Conservation (phyloP, 2,888 invertebrate species). For the Aquatica leii region DNA sequence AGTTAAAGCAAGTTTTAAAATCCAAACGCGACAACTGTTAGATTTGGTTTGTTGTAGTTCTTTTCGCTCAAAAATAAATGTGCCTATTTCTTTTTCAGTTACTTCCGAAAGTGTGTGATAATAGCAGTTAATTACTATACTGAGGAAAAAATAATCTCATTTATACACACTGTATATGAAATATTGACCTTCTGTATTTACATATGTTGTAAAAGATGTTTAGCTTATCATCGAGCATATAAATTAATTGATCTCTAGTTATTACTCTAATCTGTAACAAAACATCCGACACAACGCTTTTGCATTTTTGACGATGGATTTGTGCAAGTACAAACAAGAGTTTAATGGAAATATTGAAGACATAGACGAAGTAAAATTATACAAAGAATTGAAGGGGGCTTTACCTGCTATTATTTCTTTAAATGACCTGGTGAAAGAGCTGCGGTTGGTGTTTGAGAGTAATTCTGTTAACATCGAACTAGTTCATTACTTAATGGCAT, state of each 20-base stretch:
- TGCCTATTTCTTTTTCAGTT: not conserved
- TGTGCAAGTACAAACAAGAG: slow-evolving; percentile 26
- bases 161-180: slow-evolving; percentile 11
- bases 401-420: slow-evolving; percentile 61
- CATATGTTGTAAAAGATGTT: slow-evolving; percentile 17
- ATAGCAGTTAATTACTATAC: not conserved
- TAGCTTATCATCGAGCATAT: slow-evolving; percentile 20
- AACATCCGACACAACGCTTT: slow-evolving; percentile 1
- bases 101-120: not conserved
- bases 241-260: slow-evolving; percentile 1
- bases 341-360: slow-evolving; percentile 15
- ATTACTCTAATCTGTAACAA: not conserved
- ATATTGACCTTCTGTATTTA: slow-evolving; percentile 32
- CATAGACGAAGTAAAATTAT: slow-evolving; percentile 27
- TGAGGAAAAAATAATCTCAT: not conserved
- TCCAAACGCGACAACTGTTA: not conserved
- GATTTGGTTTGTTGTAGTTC: not conserved
- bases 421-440: slow-evolving; percentile 70
- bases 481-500: slow-evolving; percentile 79
- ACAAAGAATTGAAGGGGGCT: slow-evolving; percentile 30
- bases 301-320: slow-evolving; percentile 23
- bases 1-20: not conserved
- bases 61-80: not conserved
- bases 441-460: slow-evolving; percentile 79
- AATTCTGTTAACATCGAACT: slow-evolving; percentile 91